Percentiles rank a stretch among this genome's conserved stretches.
phyloP scores from a whole-genome alignment of 2,888 invertebrate genomes.

The Conops quadrifasciatus region DNA sequence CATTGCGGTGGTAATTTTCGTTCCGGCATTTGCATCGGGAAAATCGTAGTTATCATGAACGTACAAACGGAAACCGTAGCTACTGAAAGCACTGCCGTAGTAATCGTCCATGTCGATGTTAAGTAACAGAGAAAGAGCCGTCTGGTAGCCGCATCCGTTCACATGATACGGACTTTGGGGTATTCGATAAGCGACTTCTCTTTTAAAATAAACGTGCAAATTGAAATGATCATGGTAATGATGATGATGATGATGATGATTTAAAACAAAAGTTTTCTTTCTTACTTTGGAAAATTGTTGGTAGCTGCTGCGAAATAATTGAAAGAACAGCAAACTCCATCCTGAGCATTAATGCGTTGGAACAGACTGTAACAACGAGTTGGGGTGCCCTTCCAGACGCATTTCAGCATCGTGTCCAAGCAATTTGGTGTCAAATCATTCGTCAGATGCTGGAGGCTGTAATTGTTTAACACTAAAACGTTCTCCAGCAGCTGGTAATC shows the following conservation, averaged over 20 bases:
- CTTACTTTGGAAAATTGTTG: constrained; percentile 59
- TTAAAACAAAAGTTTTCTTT: neutral
- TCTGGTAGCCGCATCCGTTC: constrained; percentile 75
- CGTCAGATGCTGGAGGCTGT: constrained; percentile 50
- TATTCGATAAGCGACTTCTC: constrained; percentile 60
- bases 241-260: neutral
- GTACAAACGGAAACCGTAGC: constrained; percentile 71
- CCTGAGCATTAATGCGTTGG: constrained; percentile 66
- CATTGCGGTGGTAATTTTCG: constrained; percentile 69
- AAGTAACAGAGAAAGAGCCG: constrained; percentile 71
- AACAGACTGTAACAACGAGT: constrained; percentile 70
- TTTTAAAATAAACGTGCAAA: constrained; percentile 38
- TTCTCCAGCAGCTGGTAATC: constrained; percentile 49
- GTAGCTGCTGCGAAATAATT: constrained; percentile 69
- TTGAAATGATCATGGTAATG: too few relatives aligned
- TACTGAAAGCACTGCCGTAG: constrained; percentile 70
- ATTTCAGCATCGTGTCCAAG: constrained; percentile 67
- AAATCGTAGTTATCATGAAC: constrained; percentile 73
- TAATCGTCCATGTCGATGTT: constrained; percentile 71
- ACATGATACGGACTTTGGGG: constrained; percentile 69
- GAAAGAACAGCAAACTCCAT: constrained; percentile 73
- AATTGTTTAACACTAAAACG: constrained; percentile 56
- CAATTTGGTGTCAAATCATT: constrained; percentile 68
- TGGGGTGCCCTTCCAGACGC: constrained; percentile 72
- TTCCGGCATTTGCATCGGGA: constrained; percentile 72